Base-by-base conservation (phyloP, 2,888 invertebrate species). In the Scaptomyza polygonia region DNA sequence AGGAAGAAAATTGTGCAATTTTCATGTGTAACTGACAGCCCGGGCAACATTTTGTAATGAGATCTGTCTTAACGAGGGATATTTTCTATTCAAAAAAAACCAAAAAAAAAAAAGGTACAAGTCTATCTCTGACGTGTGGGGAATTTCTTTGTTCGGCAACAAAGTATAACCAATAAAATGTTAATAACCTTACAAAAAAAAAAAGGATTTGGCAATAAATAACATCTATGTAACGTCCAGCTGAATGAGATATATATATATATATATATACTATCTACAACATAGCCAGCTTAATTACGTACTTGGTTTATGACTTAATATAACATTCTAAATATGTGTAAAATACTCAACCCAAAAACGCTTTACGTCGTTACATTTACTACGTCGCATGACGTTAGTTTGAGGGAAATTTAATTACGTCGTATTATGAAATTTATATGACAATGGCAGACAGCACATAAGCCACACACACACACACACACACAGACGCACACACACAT, bases 351-450 rank as follows among this genome's bases (percentile, higher is more conserved):
- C 51, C 68, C 55, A 57, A 56, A 34, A 51, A 44, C 47, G 87
- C 85, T 81, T 82, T 81, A 79, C 75, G 77, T 82, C 67, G 70
- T 65, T 49, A 51, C 58, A 59, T 58, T 64, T 67, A 63, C 61
- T 67, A 63, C 61, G 58, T 65, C 57, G 61, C 64, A 73, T 67
- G 76, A 69, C 79, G 67, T 74, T 75, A 77, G 80, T 83, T 77
- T 73, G 71, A 73, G 70, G 72, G 74, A 82, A 89, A 86, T 90
- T 89, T 89, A 90, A 89, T 89, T 89, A 89, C 86, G 73, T 73
- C 75, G 86, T 90, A 85, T 89, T 90, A 90, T 89, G 88, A 84
- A 90, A 89, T 89, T 89, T 90, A 89, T 90, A 89, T 89, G 89
- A 89, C 88, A 89, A 69, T 75, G 77, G 62, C 72, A 63, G 58